Evolutionary conservation across 2,888 invertebrate species (phyloP), one percentile per base, ranked within the genome.

Genomic region (Nymphalis urticae): DNA sequence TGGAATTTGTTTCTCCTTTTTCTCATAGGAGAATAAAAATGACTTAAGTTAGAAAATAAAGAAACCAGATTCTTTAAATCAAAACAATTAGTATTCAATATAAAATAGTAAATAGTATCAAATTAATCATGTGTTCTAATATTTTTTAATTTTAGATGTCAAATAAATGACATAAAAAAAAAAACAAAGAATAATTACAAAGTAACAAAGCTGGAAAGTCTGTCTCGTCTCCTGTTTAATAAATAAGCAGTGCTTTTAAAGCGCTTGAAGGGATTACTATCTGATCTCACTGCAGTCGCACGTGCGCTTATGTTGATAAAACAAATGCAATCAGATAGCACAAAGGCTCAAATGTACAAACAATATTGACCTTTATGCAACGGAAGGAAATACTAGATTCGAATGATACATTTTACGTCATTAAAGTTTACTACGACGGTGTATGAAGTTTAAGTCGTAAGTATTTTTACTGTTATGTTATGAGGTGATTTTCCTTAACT

Each of bases 291-390:
- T 58, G 53, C 60, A 68, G 66, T 65, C 68, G 71, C 73, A 75
- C 73, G 74, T 75, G 74, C 72, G 69, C 73, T 72, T 62, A 66
- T 74, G 73, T 74, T 73, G 70, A 71, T 73, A 69, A 69, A 72
- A 72, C 69, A 72, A 74, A 71, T 66, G 69, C 68, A 72, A 68
- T 70, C 72, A 66, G 73, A 73, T 71, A 69, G 24, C 64, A 58
- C 58, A 64, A 64, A 58, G 62, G 51, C 48, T 36, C 47, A 48
- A 2, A 64, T 21, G 19, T 68, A 21, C 62, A 64, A 19, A 51
- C 65, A 10, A 47, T 42, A 51, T 65, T 66, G 51, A 19, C 32
- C 50, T 62, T 68, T 70, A 62, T 24, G 7, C 3, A 24, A 24
- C 7, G 19, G 17, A 0, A 2, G 16, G 9, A 70, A 51, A 21